Conservation (phyloP, 92 coral and sea anemone genomes). For the Epizoanthus ramosus region DNA sequence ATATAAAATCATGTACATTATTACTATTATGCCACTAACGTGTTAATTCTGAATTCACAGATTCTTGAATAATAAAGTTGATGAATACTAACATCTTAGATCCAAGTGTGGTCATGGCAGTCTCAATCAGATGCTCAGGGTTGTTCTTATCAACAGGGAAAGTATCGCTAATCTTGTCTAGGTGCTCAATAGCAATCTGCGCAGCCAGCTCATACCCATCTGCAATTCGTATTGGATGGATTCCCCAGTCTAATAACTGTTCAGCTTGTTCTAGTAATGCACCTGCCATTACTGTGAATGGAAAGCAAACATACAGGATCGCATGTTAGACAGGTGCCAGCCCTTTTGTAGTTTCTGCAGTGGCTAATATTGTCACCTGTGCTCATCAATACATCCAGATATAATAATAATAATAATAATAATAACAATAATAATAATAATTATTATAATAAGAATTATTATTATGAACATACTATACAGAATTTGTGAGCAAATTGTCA, state of each 20-base stretch:
- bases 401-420: no score
- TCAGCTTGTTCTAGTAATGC: slow-evolving; percentile 98
- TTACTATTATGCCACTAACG: no score
- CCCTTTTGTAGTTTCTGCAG: no score
- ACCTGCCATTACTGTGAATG: slow-evolving; percentile 85
- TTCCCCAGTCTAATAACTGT: slow-evolving; percentile 97
- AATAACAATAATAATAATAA: no score
- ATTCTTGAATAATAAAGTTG: background rate
- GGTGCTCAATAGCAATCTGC: slow-evolving; percentile 86
- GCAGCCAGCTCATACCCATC: slow-evolving; percentile 99
- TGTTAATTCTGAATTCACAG: background rate
- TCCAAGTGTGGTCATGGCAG: slow-evolving; percentile 98
- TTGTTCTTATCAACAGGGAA: slow-evolving; percentile 85
- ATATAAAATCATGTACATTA: no score
- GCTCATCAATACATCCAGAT: no score
- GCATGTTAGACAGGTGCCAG: background rate
- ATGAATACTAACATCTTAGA: slow-evolving; percentile 88
- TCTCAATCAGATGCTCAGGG: slow-evolving; percentile 85
- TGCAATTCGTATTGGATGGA: slow-evolving; percentile 97
- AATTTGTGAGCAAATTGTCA: no score
- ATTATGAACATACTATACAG: no score
- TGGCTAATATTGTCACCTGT: no score
- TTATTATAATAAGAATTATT: no score
- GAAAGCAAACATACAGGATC: background rate
- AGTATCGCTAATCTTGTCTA: slow-evolving; percentile 93